phyloP scores from a whole-genome alignment of 2,113 vertebrate species.

The Neodontobutis hainanensis region DNA sequence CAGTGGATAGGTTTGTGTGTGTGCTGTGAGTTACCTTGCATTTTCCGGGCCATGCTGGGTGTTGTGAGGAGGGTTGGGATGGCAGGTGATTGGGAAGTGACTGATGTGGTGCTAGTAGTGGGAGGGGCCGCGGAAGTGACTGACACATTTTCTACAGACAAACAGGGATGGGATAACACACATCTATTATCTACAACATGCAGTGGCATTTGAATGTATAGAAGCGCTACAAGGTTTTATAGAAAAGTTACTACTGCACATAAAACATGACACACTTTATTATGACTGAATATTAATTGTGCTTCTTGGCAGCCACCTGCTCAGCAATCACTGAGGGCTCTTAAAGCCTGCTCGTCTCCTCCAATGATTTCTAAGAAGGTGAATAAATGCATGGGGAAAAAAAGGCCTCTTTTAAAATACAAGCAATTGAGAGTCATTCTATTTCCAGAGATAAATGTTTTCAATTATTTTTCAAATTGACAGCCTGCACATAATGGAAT shows the following conservation, averaged over 20 bases:
- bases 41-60: constrained; percentile 25
- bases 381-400: constrained; percentile 7
- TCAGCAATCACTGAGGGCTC: constrained; percentile 8
- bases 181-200: constrained; percentile 63
- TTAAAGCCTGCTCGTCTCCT: constrained; percentile 1
- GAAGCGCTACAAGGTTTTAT: constrained; percentile 28
- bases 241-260: constrained; percentile 24
- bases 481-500: constrained; percentile 34
- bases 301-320: constrained; percentile 17
- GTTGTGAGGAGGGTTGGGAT: constrained; percentile 55
- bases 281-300: constrained; percentile 12
- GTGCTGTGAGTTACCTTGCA: constrained; percentile 62
- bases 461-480: constrained; percentile 43
- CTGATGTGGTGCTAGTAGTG: constrained; percentile 52
- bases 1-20: constrained; percentile 19
- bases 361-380: constrained; percentile 9
- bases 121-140: constrained; percentile 65
- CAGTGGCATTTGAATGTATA: constrained; percentile 52
- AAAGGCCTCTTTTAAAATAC: constrained; percentile 6
- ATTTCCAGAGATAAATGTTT: constrained; percentile 40
- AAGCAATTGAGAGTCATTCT: constrained; percentile 20
- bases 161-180: constrained; percentile 66
- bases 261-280: constrained; percentile 39
- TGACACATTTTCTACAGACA: constrained; percentile 78
- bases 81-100: constrained; percentile 44